Evolutionary conservation across 2,888 invertebrate genomes (phyloP), one percentile per base, ranked within the genome.

Genomic region (Cephus pygmeus): DNA sequence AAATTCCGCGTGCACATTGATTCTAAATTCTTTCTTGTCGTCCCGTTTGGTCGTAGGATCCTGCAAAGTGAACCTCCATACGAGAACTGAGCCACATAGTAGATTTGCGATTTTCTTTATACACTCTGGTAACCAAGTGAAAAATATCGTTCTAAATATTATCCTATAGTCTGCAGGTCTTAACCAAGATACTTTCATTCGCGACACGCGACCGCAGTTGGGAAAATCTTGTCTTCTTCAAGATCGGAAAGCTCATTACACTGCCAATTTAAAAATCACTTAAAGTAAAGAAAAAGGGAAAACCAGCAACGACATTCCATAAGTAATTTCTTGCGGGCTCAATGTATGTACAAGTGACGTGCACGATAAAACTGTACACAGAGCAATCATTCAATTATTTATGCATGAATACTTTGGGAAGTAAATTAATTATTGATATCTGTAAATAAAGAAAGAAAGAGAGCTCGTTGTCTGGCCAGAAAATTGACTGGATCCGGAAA

Each of bases 121-220:
- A 91, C 91, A 91, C 90, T 91, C 89, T 84, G 90, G 91, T 88
- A 89, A 87, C 89, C 90, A 91, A 91, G 91, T 90, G 91, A 91
- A 91, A 91, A 91, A 91, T 91, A 91, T 91, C 90, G 91, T 91
- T 91, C 91, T 91, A 91, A 91, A 91, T 91, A 91, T 90, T 90
- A 91, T 88, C 88, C 88, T 88, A 84, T 84, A 88, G 86, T 85
- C 87, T 85, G 82, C 83, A 83, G 85, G 86, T 79, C 81, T 71
- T 71, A 77, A 80, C 82, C 81, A 84, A 84, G 89, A 89, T 91
- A 91, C 91, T 91, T 91, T 91, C 91, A 91, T 91, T 91, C 89
- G 88, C 86, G 88, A 90, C 91, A 91, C 91, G 91, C 91, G 88
- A 91, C 86, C 86, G 80, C 78, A 80, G 86, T 79, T 81, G 90